phyloP scores from a whole-genome alignment of 1,140 invertebrate species.

The Patella vulgata region DNA sequence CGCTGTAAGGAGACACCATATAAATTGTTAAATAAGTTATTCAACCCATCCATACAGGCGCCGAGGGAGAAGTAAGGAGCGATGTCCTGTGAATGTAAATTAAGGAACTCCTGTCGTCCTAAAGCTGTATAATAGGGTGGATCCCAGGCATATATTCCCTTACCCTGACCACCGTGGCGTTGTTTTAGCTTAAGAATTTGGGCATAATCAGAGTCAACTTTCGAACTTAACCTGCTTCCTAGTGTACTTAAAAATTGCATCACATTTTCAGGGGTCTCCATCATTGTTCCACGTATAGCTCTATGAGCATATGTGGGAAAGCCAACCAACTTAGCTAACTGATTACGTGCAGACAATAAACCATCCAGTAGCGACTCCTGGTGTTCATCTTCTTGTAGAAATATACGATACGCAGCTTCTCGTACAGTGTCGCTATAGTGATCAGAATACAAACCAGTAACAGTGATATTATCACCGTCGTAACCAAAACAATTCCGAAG shows the following conservation, averaged over 20 bases:
- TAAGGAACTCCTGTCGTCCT: conserved; percentile 32
- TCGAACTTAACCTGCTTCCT: too few species aligned
- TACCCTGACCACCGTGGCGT: conserved; percentile 27
- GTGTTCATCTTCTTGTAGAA: conserved; percentile 79
- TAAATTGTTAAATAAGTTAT: conserved; percentile 82
- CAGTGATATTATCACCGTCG: conserved; percentile 78
- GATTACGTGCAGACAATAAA: conserved; percentile 78
- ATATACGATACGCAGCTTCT: conserved; percentile 90
- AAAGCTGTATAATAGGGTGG: conserved; percentile 38
- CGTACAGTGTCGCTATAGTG: conserved; percentile 79
- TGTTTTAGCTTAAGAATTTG: conserved; percentile 46
- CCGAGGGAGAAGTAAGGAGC: conserved; percentile 88
- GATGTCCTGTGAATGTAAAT: conserved; percentile 29
- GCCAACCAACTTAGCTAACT: conserved; percentile 85
- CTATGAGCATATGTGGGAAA: conserved; percentile 89
- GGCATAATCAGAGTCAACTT: conserved; percentile 47
- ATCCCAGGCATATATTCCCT: conserved; percentile 42
- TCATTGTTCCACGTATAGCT: conserved; percentile 87
- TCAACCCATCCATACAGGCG: conserved; percentile 94
- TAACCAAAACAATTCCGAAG: conserved; percentile 79
- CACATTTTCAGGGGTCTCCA: conserved; percentile 85
- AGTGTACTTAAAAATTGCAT: too few species aligned
- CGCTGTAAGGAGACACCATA: conserved; percentile 78
- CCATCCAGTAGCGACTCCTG: conserved; percentile 82
- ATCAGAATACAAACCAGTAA: conserved; percentile 84